A percentile compares a stretch with the other conserved stretches of the same genome.
Evolutionary conservation across 2,797 vertebrate genomes (phyloP).

Genomic region (Huso huso): DNA sequence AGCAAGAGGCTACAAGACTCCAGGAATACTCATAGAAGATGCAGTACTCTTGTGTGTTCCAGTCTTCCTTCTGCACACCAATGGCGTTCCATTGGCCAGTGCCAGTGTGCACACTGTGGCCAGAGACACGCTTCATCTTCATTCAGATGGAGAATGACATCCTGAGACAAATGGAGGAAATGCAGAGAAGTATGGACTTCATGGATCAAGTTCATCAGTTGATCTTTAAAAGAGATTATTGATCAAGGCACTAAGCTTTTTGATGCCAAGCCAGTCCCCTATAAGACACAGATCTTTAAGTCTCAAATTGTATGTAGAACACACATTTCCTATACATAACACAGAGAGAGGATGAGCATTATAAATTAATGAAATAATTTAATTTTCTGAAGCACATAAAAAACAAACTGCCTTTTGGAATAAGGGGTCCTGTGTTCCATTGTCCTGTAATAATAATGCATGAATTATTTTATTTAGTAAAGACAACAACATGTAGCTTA

Average conservation of each 20-base stretch:
- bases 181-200: not conserved
- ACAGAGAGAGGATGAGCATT: no score
- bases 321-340: no score
- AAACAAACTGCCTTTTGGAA: no score
- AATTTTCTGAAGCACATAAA: no score
- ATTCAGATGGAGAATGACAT: not conserved
- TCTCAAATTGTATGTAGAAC: no score
- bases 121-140: not conserved
- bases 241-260: not conserved
- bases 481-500: no score
- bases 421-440: no score
- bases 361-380: no score
- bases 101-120: not conserved
- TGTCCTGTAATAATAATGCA: no score
- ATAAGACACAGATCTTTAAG: no score
- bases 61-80: not conserved
- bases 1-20: not conserved
- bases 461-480: no score
- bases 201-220: not conserved
- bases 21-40: not conserved
- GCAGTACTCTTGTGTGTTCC: not conserved
- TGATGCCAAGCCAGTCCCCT: no score
- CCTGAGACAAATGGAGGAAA: not conserved
- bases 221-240: not conserved
- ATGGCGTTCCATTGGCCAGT: not conserved